Conservation (phyloP, 2,113 vertebrate genomes). For the Chaetops frenatus region DNA sequence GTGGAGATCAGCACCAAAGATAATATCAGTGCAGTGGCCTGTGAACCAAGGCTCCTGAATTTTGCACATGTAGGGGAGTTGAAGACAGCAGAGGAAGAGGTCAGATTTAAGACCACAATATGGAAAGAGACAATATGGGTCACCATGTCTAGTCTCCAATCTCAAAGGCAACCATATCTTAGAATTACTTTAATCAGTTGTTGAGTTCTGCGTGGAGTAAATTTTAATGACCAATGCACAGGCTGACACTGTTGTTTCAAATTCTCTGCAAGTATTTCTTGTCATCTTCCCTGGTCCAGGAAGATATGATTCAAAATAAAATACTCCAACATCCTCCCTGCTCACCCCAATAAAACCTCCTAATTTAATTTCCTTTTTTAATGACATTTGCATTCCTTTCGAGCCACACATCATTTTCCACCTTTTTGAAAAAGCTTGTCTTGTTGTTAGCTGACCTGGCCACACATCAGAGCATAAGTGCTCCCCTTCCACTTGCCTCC, state of each 20-base stretch:
- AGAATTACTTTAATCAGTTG: not conserved
- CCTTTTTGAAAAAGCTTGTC: not conserved
- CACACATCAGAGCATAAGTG: not conserved
- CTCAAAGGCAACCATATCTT: not conserved
- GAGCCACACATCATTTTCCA: not conserved
- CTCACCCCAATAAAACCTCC: not conserved
- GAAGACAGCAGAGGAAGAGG: not conserved
- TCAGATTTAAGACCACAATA: not conserved
- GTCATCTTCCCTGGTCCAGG: not conserved
- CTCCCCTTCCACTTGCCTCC: not conserved
- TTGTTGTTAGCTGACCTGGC: not conserved
- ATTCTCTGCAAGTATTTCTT: not conserved
- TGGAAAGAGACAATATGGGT: not conserved
- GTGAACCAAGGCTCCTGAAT: not conserved
- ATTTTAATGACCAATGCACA: not conserved
- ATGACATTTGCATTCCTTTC: not conserved
- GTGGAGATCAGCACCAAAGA: conserved; percentile 6
- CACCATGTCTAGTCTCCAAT: not conserved
- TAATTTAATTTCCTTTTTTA: not conserved
- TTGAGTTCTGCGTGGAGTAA: not conserved
- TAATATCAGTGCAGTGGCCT: not conserved
- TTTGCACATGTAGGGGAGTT: not conserved
- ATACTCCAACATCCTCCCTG: not conserved
- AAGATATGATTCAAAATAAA: not conserved
- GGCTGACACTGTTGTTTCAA: not conserved